Evolutionary conservation across 2,888 invertebrate species (phyloP).

Genomic region (Drosophila neotestacea): DNA sequence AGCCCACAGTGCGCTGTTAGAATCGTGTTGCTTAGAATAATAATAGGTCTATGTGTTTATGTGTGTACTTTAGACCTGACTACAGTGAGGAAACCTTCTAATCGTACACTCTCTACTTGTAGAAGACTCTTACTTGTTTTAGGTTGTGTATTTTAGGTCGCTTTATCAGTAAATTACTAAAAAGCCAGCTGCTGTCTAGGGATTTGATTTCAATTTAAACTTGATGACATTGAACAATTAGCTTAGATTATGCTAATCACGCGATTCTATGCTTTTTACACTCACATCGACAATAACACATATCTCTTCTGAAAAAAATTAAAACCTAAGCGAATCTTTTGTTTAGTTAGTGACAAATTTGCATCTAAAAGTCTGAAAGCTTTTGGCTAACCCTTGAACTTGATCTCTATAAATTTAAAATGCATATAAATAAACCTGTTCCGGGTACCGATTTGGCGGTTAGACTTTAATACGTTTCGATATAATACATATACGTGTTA

Average conservation of each 20-base stretch:
- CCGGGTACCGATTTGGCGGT: too few species aligned
- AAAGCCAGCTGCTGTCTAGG: constrained; percentile 18
- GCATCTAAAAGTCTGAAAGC: too few species aligned
- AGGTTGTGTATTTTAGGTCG: constrained; percentile 6
- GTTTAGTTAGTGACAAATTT: too few species aligned
- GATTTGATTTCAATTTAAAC: constrained; percentile 15
- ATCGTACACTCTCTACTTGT: neutral
- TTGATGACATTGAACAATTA: constrained; percentile 24
- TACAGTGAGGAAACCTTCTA: constrained; percentile 10
- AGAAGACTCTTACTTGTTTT: constrained; percentile 11
- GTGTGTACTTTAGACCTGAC: constrained; percentile 23
- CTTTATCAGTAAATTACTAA: constrained; percentile 20
- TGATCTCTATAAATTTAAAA: too few species aligned
- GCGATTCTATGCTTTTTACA: constrained; percentile 35
- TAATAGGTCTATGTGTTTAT: neutral
- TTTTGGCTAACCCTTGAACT: too few species aligned
- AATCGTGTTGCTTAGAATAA: neutral
- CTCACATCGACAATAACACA: neutral
- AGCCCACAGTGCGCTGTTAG: constrained; percentile 14
- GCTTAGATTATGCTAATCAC: constrained; percentile 35
- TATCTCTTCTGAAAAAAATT: neutral
- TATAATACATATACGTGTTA: too few species aligned
- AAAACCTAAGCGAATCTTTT: neutral
- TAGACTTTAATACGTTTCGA: too few species aligned
- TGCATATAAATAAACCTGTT: too few species aligned